Percentiles rank a stretch among this genome's conserved stretches.
These are phyloP conservation scores for Akabosia matsudoensis DNA, from an alignment of 1,140 invertebrate species.

Conservation along the genomic window DNA sequence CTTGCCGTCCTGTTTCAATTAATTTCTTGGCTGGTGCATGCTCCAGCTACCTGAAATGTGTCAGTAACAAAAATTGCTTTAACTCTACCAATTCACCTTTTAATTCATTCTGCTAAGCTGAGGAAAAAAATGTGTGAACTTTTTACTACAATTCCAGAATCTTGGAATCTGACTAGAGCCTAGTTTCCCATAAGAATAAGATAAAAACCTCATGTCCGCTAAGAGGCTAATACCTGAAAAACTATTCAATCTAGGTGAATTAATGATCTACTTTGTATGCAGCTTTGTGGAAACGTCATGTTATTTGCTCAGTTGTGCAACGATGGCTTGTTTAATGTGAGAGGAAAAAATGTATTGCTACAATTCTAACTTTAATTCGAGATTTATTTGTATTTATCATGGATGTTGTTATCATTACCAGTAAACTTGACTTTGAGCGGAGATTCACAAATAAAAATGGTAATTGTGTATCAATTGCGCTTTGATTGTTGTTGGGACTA, in stretches of 20 bases:
- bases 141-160: not conserved
- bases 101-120: too few relatives aligned
- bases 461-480: not conserved
- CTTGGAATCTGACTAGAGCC: not conserved
- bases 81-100: too few relatives aligned
- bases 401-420: not conserved
- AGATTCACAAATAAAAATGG: not conserved
- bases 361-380: not conserved
- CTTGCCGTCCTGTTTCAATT: not conserved
- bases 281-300: not conserved
- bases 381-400: not conserved
- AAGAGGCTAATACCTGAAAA: too few relatives aligned
- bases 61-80: too few relatives aligned
- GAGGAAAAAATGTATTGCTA: not conserved
- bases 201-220: too few relatives aligned
- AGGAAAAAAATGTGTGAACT: not conserved
- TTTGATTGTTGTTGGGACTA: not conserved
- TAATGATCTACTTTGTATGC: constrained; percentile 17
- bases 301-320: not conserved
- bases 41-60: too few relatives aligned
- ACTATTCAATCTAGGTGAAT: not conserved
- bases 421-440: not conserved
- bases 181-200: not conserved
- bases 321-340: not conserved
- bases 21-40: too few relatives aligned